These are phyloP conservation scores for Coregonus ussuriensis DNA, from an alignment of 2,797 vertebrate genomes.

Conservation along the genomic window DNA sequence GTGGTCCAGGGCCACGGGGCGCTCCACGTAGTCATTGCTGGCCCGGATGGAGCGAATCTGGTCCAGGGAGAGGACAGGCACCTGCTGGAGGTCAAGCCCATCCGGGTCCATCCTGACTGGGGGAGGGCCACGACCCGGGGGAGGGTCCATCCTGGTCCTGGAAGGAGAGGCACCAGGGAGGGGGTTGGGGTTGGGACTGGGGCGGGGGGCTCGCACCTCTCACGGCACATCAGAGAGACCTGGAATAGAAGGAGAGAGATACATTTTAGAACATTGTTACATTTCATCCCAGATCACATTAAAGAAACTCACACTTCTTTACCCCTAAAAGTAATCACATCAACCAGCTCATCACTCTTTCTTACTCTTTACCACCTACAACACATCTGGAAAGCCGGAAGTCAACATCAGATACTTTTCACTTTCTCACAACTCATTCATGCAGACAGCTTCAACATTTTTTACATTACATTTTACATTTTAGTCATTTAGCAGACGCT, in stretches of 20 bases:
- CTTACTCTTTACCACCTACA: neutral
- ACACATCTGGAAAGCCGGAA: neutral
- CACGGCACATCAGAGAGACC: constrained; percentile 88
- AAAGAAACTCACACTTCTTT: neutral
- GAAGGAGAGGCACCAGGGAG: constrained; percentile 73
- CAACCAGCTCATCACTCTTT: neutral
- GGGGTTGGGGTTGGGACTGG: constrained; percentile 42
- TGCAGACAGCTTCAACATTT: too few relatives aligned
- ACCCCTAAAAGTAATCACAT: neutral
- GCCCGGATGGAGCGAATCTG: constrained; percentile 92
- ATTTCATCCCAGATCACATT: constrained; percentile 71
- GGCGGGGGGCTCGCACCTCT: constrained; percentile 61
- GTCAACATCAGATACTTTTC: too few relatives aligned
- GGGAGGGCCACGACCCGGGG: constrained; percentile 80
- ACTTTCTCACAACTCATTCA: too few relatives aligned
- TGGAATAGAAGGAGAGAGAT: constrained; percentile 60
- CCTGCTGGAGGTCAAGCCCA: constrained; percentile 85
- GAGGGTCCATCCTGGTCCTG: constrained; percentile 80
- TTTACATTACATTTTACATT: too few relatives aligned
- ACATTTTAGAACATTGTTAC: neutral
- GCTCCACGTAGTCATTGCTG: constrained; percentile 96
- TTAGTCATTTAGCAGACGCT: too few relatives aligned
- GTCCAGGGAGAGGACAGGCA: constrained; percentile 89
- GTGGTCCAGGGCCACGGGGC: constrained; percentile 79
- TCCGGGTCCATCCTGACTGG: constrained; percentile 81